Evolutionary conservation across 2,113 vertebrate species (phyloP).

Genomic region (Addax nasomaculatus): DNA sequence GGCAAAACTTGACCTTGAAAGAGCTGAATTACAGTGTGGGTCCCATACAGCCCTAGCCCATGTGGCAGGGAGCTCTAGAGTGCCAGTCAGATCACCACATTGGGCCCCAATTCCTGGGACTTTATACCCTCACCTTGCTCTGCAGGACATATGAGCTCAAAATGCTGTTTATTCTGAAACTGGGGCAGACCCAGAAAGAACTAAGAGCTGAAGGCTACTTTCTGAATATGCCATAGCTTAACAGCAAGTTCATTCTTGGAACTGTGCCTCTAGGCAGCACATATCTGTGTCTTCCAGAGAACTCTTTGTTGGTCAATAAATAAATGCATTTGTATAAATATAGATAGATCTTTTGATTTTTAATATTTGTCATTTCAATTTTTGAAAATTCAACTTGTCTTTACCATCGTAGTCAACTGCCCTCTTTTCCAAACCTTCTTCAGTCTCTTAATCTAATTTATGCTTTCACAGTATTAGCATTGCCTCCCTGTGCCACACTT

Average conservation of each 20-base stretch:
- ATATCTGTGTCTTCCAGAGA: neutral
- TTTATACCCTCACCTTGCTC: neutral
- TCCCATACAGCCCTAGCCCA: neutral
- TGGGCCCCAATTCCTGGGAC: neutral
- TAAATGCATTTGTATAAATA: neutral
- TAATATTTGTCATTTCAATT: neutral
- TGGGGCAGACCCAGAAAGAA: neutral
- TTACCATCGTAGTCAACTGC: neutral
- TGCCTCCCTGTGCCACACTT: neutral
- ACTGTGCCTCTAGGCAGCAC: neutral
- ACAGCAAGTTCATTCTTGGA: neutral
- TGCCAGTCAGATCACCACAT: neutral
- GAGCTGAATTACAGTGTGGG: neutral
- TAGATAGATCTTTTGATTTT: neutral
- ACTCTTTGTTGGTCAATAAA: neutral
- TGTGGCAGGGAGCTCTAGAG: neutral
- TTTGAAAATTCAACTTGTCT: neutral
- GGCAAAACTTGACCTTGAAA: neutral
- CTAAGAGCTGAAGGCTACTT: neutral
- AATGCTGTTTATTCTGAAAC: neutral
- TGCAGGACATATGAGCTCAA: neutral
- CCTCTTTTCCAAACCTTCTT: neutral
- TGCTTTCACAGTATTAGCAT: neutral
- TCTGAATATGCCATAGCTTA: neutral
- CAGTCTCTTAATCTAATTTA: neutral